Percentiles rank a stretch among this genome's conserved stretches.
Evolutionary conservation across 1,140 invertebrate species (phyloP).

Genomic region (Cotesia vestalis): DNA sequence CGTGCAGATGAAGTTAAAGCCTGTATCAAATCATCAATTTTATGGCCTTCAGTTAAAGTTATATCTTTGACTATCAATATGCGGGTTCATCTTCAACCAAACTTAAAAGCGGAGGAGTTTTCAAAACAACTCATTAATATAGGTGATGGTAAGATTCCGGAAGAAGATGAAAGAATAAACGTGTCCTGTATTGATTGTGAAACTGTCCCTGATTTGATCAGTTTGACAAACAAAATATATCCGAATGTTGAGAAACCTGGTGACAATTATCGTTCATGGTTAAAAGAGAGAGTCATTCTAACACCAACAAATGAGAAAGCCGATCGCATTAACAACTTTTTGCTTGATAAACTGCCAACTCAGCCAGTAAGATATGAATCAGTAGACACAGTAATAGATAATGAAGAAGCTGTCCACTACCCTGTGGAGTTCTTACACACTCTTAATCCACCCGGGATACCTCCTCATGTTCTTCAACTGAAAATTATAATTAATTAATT

Average conservation of each 20-base stretch:
- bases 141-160: conserved; percentile 50
- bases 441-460: conserved; percentile 51
- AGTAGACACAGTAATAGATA: no score
- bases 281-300: conserved; percentile 43
- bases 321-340: conserved; percentile 42
- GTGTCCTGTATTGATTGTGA: background rate
- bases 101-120: conserved; percentile 50
- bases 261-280: conserved; percentile 40
- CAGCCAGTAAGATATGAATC: no score
- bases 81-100: conserved; percentile 57
- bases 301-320: conserved; percentile 45
- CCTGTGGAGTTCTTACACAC: conserved; percentile 61
- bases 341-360: no score
- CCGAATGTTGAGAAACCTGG: conserved; percentile 48
- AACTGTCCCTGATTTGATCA: conserved; percentile 37
- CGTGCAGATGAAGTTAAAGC: conserved; percentile 30
- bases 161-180: conserved; percentile 4
- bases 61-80: conserved; percentile 59
- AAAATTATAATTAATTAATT: no score
- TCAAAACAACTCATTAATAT: conserved; percentile 54
- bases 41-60: conserved; percentile 33
- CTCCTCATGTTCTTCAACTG: conserved; percentile 49
- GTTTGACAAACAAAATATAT: conserved; percentile 50
- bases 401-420: no score
- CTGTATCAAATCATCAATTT: conserved; percentile 13